These are phyloP conservation scores for Heterodera schachtii DNA, from an alignment of 1,140 invertebrate genomes.

Conservation along the genomic window DNA sequence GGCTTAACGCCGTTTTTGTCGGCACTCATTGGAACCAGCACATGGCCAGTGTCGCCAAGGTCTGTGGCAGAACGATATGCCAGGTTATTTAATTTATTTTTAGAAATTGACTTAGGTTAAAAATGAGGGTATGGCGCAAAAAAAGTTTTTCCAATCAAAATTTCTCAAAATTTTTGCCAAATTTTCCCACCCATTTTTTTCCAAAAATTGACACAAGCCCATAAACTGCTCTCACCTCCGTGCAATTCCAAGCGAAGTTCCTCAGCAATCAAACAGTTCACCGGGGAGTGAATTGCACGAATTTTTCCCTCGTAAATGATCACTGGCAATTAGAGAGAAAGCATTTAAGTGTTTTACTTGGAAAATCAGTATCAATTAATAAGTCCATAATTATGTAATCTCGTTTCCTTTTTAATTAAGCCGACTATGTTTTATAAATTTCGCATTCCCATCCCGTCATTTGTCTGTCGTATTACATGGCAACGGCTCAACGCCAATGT, in stretches of 20 bases:
- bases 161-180: neutral
- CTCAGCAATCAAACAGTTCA: conserved; percentile 15
- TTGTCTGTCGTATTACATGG: conserved; percentile 23
- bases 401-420: too few species aligned
- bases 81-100: too few species aligned
- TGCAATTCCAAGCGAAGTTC: conserved; percentile 43
- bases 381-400: too few species aligned
- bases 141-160: neutral
- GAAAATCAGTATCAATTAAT: too few species aligned
- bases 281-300: conserved; percentile 6
- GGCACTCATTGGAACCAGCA: conserved; percentile 22
- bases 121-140: too few species aligned
- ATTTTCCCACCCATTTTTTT: too few species aligned
- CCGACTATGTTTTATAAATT: too few species aligned
- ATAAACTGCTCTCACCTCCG: conserved; percentile 18
- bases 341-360: too few species aligned
- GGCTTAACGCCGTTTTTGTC: neutral
- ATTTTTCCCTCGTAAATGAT: conserved; percentile 58
- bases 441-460: too few species aligned
- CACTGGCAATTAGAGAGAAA: conserved; percentile 21
- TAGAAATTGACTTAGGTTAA: too few species aligned
- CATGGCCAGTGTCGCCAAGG: conserved; percentile 47
- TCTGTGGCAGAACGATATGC: conserved; percentile 15
- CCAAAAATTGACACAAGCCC: too few species aligned
- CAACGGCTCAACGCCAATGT: conserved; percentile 49